A percentile compares a stretch with the other conserved stretches of the same genome.
Evolutionary conservation across 2,797 vertebrate species (phyloP).

Genomic region (Prunella strophiata): DNA sequence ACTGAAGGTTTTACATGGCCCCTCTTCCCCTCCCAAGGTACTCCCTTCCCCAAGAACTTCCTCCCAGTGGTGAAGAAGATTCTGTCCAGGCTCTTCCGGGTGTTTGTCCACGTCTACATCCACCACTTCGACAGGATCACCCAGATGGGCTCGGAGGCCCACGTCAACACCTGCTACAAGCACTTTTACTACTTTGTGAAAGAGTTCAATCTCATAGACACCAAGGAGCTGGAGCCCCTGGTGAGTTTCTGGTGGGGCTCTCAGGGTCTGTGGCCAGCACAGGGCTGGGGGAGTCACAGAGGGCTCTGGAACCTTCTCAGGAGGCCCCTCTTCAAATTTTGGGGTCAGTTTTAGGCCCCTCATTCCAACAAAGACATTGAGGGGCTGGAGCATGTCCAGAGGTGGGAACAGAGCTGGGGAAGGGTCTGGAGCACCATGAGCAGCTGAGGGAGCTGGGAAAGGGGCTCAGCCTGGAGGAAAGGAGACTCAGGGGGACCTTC

Average conservation of each 20-base stretch:
- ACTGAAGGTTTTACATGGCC: not conserved
- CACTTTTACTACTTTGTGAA: slow-evolving; percentile 98
- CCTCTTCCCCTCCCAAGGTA: slow-evolving; percentile 78
- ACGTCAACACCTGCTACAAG: slow-evolving; percentile 99
- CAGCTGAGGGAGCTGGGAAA: not conserved
- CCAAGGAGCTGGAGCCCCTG: slow-evolving; percentile 98
- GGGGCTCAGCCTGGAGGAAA: not conserved
- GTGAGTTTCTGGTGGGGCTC: slow-evolving; percentile 76
- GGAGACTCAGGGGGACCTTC: not conserved
- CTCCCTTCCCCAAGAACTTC: slow-evolving; percentile 97
- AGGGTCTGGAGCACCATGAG: not conserved
- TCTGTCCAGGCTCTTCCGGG: slow-evolving; percentile 94
- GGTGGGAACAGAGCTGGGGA: not conserved
- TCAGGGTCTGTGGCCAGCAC: not conserved
- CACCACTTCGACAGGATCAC: slow-evolving; percentile 96
- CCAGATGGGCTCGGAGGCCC: slow-evolving; percentile 96
- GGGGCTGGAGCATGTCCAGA: not conserved
- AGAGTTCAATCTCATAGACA: slow-evolving; percentile 94
- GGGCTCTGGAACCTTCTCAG: not conserved
- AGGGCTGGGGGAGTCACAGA: not conserved
- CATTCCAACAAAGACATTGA: not conserved
- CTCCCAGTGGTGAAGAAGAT: slow-evolving; percentile 97
- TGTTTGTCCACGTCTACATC: slow-evolving; percentile 98
- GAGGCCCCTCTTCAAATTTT: not conserved
- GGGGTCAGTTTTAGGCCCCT: not conserved